phyloP scores from a whole-genome alignment of 2,113 vertebrate genomes.

The Thamnaconus septentrionalis region DNA sequence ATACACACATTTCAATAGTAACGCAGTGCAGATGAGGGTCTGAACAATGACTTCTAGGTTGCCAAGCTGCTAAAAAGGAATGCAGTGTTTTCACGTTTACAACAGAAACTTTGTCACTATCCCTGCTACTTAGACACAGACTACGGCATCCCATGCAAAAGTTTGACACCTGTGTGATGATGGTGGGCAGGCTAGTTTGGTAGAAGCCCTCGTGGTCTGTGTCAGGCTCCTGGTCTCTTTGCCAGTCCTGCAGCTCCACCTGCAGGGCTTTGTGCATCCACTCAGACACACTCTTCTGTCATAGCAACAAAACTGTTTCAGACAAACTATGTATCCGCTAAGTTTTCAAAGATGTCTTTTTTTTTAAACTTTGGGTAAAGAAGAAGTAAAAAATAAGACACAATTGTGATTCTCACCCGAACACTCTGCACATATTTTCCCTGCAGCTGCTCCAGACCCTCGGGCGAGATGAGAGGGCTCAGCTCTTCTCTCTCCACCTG shows the following conservation, averaged over 20 bases:
- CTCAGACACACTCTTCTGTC: slow-evolving; percentile 80
- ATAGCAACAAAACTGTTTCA: not conserved
- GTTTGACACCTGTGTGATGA: slow-evolving; percentile 85
- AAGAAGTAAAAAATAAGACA: too few relatives aligned
- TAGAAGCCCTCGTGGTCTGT: slow-evolving; percentile 92
- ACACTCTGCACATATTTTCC: slow-evolving; percentile 87
- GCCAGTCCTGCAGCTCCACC: slow-evolving; percentile 92
- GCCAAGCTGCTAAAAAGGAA: too few relatives aligned
- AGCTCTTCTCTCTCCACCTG: slow-evolving; percentile 82
- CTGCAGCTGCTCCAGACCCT: slow-evolving; percentile 86
- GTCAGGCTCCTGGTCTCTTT: slow-evolving; percentile 87
- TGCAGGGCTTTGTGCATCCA: slow-evolving; percentile 95
- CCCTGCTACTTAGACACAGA: too few relatives aligned
- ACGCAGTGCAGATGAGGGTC: not conserved
- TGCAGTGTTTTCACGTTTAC: too few relatives aligned
- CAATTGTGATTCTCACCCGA: slow-evolving; percentile 69
- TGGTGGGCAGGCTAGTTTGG: slow-evolving; percentile 87
- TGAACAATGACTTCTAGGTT: not conserved
- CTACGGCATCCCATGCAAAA: too few relatives aligned
- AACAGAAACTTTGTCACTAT: too few relatives aligned
- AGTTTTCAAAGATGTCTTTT: too few relatives aligned
- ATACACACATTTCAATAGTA: not conserved
- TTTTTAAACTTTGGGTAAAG: too few relatives aligned
- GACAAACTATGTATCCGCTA: too few relatives aligned
- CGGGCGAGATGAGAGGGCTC: slow-evolving; percentile 83